A percentile compares a stretch with the other conserved stretches of the same genome.
phyloP scores from a whole-genome alignment of 2,113 vertebrate genomes.

The Hippoglossus stenolepis region DNA sequence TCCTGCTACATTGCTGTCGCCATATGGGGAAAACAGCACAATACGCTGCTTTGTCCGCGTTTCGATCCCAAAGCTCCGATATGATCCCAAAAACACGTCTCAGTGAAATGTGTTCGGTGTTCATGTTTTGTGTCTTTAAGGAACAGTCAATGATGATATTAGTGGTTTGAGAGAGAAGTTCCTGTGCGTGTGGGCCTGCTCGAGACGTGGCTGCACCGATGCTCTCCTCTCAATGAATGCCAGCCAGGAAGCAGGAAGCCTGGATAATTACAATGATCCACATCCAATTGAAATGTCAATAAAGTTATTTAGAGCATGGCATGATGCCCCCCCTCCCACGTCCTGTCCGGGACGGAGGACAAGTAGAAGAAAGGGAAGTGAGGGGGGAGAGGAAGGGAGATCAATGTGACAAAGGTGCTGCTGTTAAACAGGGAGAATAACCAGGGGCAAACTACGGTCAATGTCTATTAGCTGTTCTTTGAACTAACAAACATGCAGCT shows the following conservation, averaged over 20 bases:
- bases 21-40: constrained; percentile 39
- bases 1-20: constrained; percentile 39
- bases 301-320: constrained; percentile 73
- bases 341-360: constrained; percentile 5
- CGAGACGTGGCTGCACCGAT: constrained; percentile 39
- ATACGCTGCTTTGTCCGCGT: constrained; percentile 26
- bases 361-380: constrained; percentile 19
- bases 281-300: constrained; percentile 78
- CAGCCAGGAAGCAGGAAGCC: constrained; percentile 72
- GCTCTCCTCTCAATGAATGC: constrained; percentile 45
- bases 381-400: constrained; percentile 13
- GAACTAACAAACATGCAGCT: constrained; percentile 39
- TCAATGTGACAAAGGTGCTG: constrained; percentile 6
- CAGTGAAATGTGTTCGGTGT: neutral
- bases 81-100: neutral
- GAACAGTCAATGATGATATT: neutral
- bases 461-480: constrained; percentile 14
- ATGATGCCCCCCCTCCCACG: constrained; percentile 14
- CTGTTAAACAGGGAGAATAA: constrained; percentile 30
- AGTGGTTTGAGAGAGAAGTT: constrained; percentile 23
- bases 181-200: constrained; percentile 20
- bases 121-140: neutral
- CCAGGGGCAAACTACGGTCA: neutral
- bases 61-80: neutral
- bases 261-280: constrained; percentile 74